Percentiles rank a stretch among this genome's conserved stretches.
phyloP scores from a whole-genome alignment of 2,888 invertebrate genomes.

The Caenorhabditis imperialis region DNA sequence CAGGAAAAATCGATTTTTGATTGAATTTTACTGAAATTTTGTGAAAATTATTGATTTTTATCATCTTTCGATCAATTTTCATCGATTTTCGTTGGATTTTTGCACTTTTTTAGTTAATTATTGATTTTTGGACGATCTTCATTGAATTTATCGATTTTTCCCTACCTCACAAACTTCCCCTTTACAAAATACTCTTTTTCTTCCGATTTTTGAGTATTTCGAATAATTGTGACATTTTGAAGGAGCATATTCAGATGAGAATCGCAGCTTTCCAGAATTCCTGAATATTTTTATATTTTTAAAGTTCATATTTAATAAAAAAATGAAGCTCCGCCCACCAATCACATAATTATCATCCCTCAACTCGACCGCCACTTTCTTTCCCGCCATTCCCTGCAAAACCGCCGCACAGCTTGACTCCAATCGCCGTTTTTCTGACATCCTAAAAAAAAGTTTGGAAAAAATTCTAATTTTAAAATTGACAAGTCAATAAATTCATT shows the following conservation, averaged over 20 bases:
- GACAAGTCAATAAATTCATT: too few relatives aligned
- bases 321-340: constrained; percentile 15
- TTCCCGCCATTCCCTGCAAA: constrained; percentile 45
- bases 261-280: constrained; percentile 28
- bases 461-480: too few relatives aligned
- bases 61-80: too few relatives aligned
- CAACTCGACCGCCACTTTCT: constrained; percentile 39
- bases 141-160: too few relatives aligned
- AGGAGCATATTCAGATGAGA: constrained; percentile 33
- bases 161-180: constrained; percentile 32
- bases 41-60: too few relatives aligned
- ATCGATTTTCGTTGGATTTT: too few relatives aligned
- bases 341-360: constrained; percentile 35
- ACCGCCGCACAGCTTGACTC: constrained; percentile 30
- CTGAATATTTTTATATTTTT: constrained; percentile 4
- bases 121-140: too few relatives aligned
- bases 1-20: too few relatives aligned
- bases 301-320: neutral
- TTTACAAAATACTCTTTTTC: constrained; percentile 18
- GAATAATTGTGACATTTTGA: constrained; percentile 27
- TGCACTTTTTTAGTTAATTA: too few relatives aligned
- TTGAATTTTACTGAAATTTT: too few relatives aligned
- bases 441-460: too few relatives aligned
- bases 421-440: constrained; percentile 18
- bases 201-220: neutral